Conservation (phyloP, 92 coral and sea anemone species). For the Zoanthus sociatus region DNA sequence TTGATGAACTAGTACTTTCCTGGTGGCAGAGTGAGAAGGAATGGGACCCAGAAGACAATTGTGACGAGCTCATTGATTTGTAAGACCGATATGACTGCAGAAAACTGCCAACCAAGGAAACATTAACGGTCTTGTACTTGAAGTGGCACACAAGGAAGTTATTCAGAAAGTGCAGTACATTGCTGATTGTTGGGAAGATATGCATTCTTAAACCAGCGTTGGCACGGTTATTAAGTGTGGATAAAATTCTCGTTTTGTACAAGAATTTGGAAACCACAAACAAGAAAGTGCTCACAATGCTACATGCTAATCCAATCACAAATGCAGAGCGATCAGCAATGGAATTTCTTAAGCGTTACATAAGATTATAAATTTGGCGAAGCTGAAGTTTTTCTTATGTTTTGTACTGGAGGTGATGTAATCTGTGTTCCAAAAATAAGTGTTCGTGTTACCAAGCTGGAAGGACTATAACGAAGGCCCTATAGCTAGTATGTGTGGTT, state of each 20-base stretch:
- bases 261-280: conserved; percentile 14
- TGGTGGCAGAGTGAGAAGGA: neutral
- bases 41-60: conserved; percentile 30
- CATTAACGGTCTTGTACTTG: conserved; percentile 32
- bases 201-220: neutral
- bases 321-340: conserved; percentile 39
- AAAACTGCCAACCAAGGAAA: conserved; percentile 32
- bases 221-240: conserved; percentile 20
- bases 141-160: conserved; percentile 60
- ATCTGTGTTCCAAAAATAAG: conserved; percentile 51
- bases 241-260: conserved; percentile 6
- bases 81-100: conserved; percentile 40
- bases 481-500: conserved; percentile 61
- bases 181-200: conserved; percentile 63
- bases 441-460: conserved; percentile 62
- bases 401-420: conserved; percentile 63
- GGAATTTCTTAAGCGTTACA: conserved; percentile 30
- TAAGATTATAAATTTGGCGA: conserved; percentile 50
- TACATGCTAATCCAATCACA: conserved; percentile 15
- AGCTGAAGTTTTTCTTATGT: conserved; percentile 58
- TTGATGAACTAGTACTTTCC: conserved; percentile 28
- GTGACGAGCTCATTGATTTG: conserved; percentile 43
- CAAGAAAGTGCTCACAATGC: conserved; percentile 31
- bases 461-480: conserved; percentile 63
- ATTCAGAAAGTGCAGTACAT: conserved; percentile 60